Evolutionary conservation across 1,140 invertebrate genomes (phyloP), one percentile per base, ranked within the genome.

Genomic region (Macrobrachium rosenbergii): DNA sequence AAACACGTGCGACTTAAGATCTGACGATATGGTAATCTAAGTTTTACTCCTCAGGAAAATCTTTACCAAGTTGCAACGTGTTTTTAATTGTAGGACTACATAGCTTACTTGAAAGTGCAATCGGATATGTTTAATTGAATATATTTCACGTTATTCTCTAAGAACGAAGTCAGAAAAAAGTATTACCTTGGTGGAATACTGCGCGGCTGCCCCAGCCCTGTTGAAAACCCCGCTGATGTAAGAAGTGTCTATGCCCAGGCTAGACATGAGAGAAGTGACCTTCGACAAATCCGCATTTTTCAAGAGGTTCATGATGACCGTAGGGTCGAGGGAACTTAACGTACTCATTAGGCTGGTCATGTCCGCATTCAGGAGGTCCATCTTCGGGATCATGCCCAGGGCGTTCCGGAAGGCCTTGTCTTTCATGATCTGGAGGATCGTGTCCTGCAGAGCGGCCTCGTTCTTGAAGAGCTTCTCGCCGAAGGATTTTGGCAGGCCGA

Each of bases 401-500:
- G 23, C 69, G 8, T n/a, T 45, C 10, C 58, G 43, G 23, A 83
- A n/a, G 23, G 69, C 10, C 45, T 83, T 45, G 43, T 81, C 64
- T 7, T 72, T 77, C 45, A 62, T 81, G 11, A 87, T 63, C 52
- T 72, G 78, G 8, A 81, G 21, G 63, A 87, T 63, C 10, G 23
- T 72, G 0, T 72, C 60, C 12, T 58, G 21, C 58, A 87, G 78
- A 23, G 28, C 69, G 37, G 21, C 77, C 17, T 87, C 84, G 43
- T 87, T 67, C 16, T 63, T 2, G 59, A 87, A 87, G 14, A 87
- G 23, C 37, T 87, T 69, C 16, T 80, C 62, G 12, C 45, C 60
- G 58, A 87, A 52, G 17, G 76, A 72, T 37, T 80, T 58, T 43
- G 84, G 69, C 5, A 87, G 78, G 21, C 84, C 84, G 67, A 87